Conservation (phyloP, 2,113 vertebrate genomes). For the Nothobranchius furzeri region DNA sequence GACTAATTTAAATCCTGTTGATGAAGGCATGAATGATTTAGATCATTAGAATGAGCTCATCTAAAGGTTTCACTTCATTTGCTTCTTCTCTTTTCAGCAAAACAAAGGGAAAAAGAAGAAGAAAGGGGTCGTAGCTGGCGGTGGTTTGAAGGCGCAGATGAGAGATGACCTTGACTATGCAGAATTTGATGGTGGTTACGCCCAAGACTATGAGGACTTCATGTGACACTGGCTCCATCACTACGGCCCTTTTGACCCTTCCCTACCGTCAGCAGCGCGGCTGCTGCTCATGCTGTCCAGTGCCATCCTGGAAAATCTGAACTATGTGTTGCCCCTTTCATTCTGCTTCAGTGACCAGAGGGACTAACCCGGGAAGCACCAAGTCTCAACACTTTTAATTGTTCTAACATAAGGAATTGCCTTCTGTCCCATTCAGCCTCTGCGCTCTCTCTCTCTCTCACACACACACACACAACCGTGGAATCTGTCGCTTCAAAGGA, state of each 20-base stretch:
- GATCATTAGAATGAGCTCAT: too few species aligned
- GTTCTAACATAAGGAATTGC: conserved; percentile 73
- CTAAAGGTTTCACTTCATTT: background rate
- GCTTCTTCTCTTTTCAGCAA: conserved; percentile 78
- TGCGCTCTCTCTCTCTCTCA: conserved; percentile 18
- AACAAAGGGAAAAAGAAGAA: conserved; percentile 99
- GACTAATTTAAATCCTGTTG: too few species aligned
- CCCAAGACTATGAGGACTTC: conserved; percentile 97
- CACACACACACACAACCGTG: conserved; percentile 25
- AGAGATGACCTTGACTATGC: conserved; percentile 94
- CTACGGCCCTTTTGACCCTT: conserved; percentile 74
- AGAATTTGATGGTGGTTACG: conserved; percentile 88
- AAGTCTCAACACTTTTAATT: conserved; percentile 61
- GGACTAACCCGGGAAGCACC: conserved; percentile 74
- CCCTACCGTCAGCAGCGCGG: conserved; percentile 86
- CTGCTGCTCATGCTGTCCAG: conserved; percentile 93
- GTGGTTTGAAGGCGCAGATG: conserved; percentile 93
- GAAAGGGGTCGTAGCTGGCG: conserved; percentile 86
- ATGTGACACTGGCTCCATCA: conserved; percentile 87
- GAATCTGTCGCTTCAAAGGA: conserved; percentile 61
- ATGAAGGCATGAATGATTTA: too few species aligned
- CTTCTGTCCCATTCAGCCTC: conserved; percentile 75
- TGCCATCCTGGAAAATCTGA: conserved; percentile 86
- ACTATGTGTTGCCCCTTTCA: conserved; percentile 84
- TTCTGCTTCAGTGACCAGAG: conserved; percentile 77